A percentile compares a stretch with the other conserved stretches of the same genome.
Evolutionary conservation across 37 sponge, comb jelly and placozoan species (phyloP).

Genomic region (Spongia lamella): DNA sequence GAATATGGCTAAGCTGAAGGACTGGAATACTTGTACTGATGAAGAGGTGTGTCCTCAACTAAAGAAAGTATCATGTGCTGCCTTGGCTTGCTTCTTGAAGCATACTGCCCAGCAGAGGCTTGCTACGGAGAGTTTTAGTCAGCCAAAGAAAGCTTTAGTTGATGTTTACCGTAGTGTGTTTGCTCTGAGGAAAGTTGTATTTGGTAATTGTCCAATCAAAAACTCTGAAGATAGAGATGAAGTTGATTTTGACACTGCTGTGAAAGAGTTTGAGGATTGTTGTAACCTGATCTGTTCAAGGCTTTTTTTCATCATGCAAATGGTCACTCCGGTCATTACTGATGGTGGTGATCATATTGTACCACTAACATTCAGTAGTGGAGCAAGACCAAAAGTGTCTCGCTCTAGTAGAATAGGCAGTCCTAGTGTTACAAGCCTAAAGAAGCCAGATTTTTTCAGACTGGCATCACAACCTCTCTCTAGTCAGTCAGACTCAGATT

Average conservation of each 20-base stretch:
- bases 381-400: no score
- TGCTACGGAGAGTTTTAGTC: background rate
- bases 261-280: conserved; percentile 16
- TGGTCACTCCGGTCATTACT: conserved; percentile 43
- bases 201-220: conserved; percentile 46
- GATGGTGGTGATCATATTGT: conserved; percentile 13
- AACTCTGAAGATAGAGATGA: no score
- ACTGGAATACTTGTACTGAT: conserved; percentile 74
- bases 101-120: conserved; percentile 42
- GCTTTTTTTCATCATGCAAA: conserved; percentile 46
- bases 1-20: conserved; percentile 10
- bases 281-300: conserved; percentile 59
- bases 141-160: conserved; percentile 37
- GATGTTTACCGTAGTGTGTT: conserved; percentile 70
- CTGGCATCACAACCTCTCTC: no score
- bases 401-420: no score
- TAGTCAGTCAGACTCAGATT: no score
- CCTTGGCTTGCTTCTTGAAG: conserved; percentile 64
- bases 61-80: conserved; percentile 59
- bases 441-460: no score
- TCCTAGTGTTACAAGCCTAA: no score
- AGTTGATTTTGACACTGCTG: no score
- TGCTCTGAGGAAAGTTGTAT: conserved; percentile 40
- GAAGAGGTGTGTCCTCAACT: conserved; percentile 58
- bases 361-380: no score